phyloP scores from a whole-genome alignment of 2,113 vertebrate genomes.

The Tetrao urogallus region DNA sequence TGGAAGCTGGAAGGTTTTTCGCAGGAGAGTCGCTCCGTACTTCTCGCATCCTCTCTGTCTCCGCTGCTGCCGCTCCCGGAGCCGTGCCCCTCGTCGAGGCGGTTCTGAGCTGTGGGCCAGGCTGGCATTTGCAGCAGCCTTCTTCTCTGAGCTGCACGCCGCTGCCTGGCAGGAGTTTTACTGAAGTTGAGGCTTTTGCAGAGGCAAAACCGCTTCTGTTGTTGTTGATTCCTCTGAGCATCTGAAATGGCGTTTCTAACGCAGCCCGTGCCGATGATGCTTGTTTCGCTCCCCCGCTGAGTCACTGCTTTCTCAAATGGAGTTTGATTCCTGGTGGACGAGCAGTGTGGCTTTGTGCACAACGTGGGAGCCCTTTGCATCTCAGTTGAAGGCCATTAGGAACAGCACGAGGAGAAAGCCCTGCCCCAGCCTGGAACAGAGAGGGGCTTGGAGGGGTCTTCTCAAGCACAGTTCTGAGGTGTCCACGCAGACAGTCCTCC shows the following conservation, averaged over 20 bases:
- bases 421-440: not conserved
- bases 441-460: not conserved
- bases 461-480: not conserved
- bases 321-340: not conserved
- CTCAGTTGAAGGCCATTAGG: not conserved
- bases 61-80: not conserved
- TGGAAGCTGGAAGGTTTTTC: not conserved
- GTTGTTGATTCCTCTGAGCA: not conserved
- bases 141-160: not conserved
- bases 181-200: not conserved
- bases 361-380: not conserved
- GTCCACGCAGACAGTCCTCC: not conserved
- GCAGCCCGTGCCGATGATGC: not conserved
- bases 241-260: fast-evolving
- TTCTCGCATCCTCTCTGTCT: not conserved
- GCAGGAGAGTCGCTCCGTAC: not conserved
- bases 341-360: fast-evolving
- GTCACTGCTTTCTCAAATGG: not conserved
- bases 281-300: not conserved
- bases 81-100: not conserved
- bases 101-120: not conserved
- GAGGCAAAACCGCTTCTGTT: not conserved
- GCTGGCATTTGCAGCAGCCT: not conserved
- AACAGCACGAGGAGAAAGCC: not conserved
- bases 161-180: fast-evolving